Conservation (phyloP, 2,888 invertebrate genomes). For the Nezara viridula region DNA sequence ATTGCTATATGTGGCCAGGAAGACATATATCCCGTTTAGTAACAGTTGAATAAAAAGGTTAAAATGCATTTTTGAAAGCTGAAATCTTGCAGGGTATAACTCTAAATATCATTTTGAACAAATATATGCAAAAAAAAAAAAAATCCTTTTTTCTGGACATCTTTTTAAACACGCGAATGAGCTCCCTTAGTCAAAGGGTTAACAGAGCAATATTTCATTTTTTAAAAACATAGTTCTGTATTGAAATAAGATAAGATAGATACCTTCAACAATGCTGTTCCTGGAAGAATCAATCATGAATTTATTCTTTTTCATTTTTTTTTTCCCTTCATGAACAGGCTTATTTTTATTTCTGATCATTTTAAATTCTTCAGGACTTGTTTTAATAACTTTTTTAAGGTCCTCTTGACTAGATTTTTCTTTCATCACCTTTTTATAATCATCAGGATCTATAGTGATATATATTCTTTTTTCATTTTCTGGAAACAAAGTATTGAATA, state of each 20-base stretch:
- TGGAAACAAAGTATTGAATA: not conserved
- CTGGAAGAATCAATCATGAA: not conserved
- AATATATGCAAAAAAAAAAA: too few relatives aligned
- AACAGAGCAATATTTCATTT: too few relatives aligned
- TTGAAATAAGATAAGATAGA: not conserved
- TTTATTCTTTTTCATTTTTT: slow-evolving; percentile 15
- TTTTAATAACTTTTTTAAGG: not conserved
- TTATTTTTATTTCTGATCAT: not conserved
- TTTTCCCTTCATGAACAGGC: not conserved
- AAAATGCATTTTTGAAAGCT: too few relatives aligned
- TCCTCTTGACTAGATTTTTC: not conserved
- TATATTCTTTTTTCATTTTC: slow-evolving; percentile 16
- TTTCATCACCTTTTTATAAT: slow-evolving; percentile 29
- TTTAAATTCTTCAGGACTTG: not conserved
- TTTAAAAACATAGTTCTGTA: too few relatives aligned
- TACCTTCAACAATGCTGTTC: not conserved
- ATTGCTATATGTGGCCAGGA: too few relatives aligned
- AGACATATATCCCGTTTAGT: too few relatives aligned
- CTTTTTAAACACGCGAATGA: too few relatives aligned
- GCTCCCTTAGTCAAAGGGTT: too few relatives aligned
- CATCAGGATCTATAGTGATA: slow-evolving; percentile 41
- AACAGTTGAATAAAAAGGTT: too few relatives aligned
- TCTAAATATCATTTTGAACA: too few relatives aligned
- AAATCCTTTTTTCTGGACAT: too few relatives aligned
- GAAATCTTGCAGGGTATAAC: too few relatives aligned